Conservation (phyloP, 2,888 invertebrate genomes). For the Cryptosula pallasiana region DNA sequence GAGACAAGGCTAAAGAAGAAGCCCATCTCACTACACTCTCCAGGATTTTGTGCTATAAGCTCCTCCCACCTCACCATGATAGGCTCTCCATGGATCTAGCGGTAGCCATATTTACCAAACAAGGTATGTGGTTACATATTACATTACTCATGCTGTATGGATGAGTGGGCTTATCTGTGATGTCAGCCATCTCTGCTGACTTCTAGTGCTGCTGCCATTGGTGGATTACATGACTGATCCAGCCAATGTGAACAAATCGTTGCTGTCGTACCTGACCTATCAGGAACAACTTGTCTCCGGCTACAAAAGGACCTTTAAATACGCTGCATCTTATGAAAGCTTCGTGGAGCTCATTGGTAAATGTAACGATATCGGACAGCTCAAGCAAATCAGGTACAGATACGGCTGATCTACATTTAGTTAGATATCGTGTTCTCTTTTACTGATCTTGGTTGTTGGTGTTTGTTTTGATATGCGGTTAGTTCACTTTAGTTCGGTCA, state of each 20-base stretch:
- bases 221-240: slow-evolving; percentile 81
- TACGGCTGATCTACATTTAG: too few relatives aligned
- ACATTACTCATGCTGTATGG: too few relatives aligned
- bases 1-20: not conserved
- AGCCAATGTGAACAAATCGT: slow-evolving; percentile 82
- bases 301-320: slow-evolving; percentile 75
- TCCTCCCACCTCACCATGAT: not conserved
- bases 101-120: not conserved
- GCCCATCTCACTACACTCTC: slow-evolving; percentile 1
- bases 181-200: too few relatives aligned
- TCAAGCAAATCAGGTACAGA: slow-evolving; percentile 75
- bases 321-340: slow-evolving; percentile 83
- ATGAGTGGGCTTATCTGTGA: too few relatives aligned
- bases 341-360: slow-evolving; percentile 77
- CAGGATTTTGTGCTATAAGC: not conserved
- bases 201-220: slow-evolving; percentile 70
- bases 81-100: not conserved
- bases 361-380: slow-evolving; percentile 73
- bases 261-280: slow-evolving; percentile 75
- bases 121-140: too few relatives aligned
- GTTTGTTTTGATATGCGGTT: too few relatives aligned
- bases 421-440: too few relatives aligned
- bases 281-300: slow-evolving; percentile 65
- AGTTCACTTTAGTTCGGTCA: too few relatives aligned
- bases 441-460: too few relatives aligned